phyloP scores from a whole-genome alignment of 2,113 vertebrate genomes.

The Oncorhynchus tshawytscha region DNA sequence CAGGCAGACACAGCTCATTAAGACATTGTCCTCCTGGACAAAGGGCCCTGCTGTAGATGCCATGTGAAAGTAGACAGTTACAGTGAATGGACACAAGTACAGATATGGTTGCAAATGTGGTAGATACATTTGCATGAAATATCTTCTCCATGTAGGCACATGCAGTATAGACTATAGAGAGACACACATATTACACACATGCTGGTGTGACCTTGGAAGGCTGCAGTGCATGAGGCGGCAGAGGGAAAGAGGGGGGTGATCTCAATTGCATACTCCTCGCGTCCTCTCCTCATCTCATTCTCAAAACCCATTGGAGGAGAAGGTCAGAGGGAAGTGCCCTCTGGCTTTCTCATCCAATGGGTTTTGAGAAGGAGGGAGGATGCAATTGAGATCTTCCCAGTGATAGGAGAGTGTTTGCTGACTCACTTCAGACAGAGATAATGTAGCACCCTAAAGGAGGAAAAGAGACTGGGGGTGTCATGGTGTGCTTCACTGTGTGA shows the following conservation, averaged over 20 bases:
- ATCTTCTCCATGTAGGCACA: background rate
- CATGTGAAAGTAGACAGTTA: background rate
- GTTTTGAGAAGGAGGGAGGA: no score
- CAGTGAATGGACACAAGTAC: background rate
- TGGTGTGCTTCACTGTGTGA: constrained; percentile 11
- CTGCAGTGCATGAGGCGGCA: constrained; percentile 18
- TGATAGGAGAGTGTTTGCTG: constrained; percentile 48
- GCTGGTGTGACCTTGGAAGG: constrained; percentile 59
- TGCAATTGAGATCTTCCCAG: no score
- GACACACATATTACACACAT: constrained; percentile 2
- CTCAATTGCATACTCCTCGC: no score
- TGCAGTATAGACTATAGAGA: background rate
- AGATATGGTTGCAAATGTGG: background rate
- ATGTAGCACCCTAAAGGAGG: constrained; percentile 45
- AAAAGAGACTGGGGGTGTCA: constrained; percentile 19
- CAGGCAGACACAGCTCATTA: background rate
- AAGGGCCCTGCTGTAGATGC: background rate
- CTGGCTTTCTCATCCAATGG: no score
- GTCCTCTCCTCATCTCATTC: no score
- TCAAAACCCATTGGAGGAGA: no score
- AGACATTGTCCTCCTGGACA: background rate
- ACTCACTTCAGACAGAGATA: constrained; percentile 55
- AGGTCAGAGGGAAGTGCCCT: no score
- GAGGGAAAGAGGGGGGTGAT: constrained; percentile 32
- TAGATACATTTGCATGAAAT: background rate